phyloP scores from a whole-genome alignment of 2,888 invertebrate species.

The Dorcus hopei region DNA sequence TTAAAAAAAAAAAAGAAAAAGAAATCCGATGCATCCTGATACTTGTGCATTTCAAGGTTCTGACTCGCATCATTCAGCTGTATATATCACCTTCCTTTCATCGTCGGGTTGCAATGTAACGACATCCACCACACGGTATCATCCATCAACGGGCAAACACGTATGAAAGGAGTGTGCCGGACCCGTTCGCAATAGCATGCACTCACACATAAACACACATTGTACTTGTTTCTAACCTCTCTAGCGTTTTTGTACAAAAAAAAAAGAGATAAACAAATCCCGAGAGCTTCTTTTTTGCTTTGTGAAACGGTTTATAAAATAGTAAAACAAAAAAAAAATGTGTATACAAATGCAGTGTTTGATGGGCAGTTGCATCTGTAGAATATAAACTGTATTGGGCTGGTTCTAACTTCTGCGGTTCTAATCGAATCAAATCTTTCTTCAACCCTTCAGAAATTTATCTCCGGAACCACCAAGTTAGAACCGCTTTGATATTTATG shows the following conservation, averaged over 20 bases:
- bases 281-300: conserved; percentile 12
- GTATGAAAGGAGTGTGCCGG: no score
- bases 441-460: not conserved
- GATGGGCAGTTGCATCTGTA: conserved; percentile 16
- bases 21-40: no score
- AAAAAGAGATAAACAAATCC: not conserved
- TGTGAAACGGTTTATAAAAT: conserved; percentile 15
- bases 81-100: no score
- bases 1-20: no score
- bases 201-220: not conserved
- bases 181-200: not conserved
- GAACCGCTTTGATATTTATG: conserved; percentile 33
- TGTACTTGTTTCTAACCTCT: not conserved
- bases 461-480: conserved; percentile 5
- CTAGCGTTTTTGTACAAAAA: conserved; percentile 14
- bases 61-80: no score
- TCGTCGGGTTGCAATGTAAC: no score
- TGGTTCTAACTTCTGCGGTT: conserved; percentile 14
- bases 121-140: no score
- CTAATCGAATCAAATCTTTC: not conserved
- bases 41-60: no score
- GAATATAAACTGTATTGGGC: conserved; percentile 9
- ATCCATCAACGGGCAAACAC: no score
- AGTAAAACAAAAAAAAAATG: conserved; percentile 16
- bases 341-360: conserved; percentile 15